A percentile compares a stretch with the other conserved stretches of the same genome.
These are phyloP conservation scores for Hydrocynus forskahlii DNA, from an alignment of 2,797 vertebrate species.

Conservation along the genomic window DNA sequence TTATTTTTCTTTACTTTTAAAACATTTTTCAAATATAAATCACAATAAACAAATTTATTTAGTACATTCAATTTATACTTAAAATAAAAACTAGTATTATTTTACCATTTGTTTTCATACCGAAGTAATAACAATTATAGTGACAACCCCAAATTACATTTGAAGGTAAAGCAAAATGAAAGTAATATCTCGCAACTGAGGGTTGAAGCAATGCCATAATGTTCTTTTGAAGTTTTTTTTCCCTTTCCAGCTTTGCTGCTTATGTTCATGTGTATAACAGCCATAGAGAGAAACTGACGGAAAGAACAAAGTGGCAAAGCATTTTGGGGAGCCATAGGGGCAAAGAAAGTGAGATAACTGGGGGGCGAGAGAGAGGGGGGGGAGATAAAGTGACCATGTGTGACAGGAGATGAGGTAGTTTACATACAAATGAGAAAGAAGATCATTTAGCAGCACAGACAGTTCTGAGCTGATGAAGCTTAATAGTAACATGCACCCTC, in stretches of 20 bases:
- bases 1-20: too few species aligned
- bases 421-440: conserved; percentile 45
- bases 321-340: conserved; percentile 1
- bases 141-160: too few species aligned
- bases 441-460: conserved; percentile 35
- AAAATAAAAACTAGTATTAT: too few species aligned
- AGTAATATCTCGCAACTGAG: too few species aligned
- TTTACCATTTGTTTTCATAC: too few species aligned
- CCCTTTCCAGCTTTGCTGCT: not conserved
- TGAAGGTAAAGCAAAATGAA: too few species aligned
- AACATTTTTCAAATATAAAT: too few species aligned
- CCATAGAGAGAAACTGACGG: not conserved
- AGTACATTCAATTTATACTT: too few species aligned
- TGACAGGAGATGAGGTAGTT: conserved; percentile 45
- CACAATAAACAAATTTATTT: too few species aligned
- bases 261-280: not conserved
- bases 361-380: conserved; percentile 9
- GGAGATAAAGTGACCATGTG: conserved; percentile 30
- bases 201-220: too few species aligned
- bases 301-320: conserved; percentile 3
- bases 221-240: too few species aligned
- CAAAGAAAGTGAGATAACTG: conserved; percentile 20
- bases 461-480: conserved; percentile 42
- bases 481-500: conserved; percentile 42
- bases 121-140: too few species aligned